Conservation (phyloP, 2,888 invertebrate species). For the Lasioglossum calceatum region DNA sequence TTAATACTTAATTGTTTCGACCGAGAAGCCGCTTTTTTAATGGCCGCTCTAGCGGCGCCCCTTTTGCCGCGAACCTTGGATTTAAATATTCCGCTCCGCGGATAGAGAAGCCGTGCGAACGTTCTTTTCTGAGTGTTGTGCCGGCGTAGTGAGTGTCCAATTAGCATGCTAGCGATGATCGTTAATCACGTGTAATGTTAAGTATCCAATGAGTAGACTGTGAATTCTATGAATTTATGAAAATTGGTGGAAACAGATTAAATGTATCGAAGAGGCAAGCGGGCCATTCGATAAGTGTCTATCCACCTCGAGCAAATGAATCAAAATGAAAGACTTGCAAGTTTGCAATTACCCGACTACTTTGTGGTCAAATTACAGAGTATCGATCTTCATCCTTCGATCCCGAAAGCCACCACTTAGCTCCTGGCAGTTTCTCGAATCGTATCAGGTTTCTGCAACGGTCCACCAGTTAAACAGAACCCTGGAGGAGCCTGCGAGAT, state of each 20-base stretch:
- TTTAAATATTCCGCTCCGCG: background rate
- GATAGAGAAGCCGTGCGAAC: background rate
- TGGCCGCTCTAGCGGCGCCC: background rate
- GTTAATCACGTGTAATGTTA: background rate
- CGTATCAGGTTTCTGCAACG: constrained; percentile 12
- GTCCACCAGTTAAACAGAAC: background rate
- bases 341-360: background rate
- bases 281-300: background rate
- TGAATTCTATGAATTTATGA: background rate
- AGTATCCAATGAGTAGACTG: background rate
- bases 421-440: background rate
- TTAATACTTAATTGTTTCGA: constrained; percentile 17
- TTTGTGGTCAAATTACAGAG: background rate
- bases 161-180: background rate
- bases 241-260: background rate
- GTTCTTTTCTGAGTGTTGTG: background rate
- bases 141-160: background rate
- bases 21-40: background rate
- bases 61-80: background rate
- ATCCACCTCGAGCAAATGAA: background rate
- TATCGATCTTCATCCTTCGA: background rate
- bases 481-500: background rate
- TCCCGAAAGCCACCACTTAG: background rate
- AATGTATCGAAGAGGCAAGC: background rate
- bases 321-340: background rate